phyloP scores from a whole-genome alignment of 2,888 invertebrate species.

The Clusia tigrina region DNA sequence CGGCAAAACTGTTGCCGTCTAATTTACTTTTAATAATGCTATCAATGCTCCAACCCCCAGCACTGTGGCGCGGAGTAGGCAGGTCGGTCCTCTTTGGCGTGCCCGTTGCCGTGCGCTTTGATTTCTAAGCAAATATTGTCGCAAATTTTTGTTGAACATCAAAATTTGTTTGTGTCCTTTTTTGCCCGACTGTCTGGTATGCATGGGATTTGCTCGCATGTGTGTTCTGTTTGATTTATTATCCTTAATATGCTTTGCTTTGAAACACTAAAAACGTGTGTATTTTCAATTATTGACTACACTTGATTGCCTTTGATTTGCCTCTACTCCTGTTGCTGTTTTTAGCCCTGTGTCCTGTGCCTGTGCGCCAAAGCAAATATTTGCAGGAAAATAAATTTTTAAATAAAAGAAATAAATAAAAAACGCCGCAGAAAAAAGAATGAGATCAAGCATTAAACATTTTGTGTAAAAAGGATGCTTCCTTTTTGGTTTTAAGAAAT shows the following conservation, averaged over 20 bases:
- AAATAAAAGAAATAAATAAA: constrained; percentile 30
- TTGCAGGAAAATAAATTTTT: constrained; percentile 20
- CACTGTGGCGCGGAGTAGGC: not conserved
- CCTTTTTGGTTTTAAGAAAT: not conserved
- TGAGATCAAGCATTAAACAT: too few relatives aligned
- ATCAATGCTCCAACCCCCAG: too few relatives aligned
- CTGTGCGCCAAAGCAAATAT: constrained; percentile 12
- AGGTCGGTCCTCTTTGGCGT: not conserved
- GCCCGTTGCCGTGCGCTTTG: not conserved
- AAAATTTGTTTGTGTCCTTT: not conserved
- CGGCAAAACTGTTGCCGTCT: not conserved
- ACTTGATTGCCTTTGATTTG: constrained; percentile 36
- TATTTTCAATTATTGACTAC: constrained; percentile 38
- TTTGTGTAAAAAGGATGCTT: not conserved
- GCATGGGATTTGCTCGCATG: not conserved
- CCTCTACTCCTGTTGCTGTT: too few relatives aligned
- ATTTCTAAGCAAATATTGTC: constrained; percentile 13
- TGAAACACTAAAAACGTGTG: constrained; percentile 27
- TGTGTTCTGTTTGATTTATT: not conserved
- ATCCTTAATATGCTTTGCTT: not conserved
- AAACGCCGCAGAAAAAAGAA: too few relatives aligned
- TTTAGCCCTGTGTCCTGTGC: too few relatives aligned
- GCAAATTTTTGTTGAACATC: not conserved
- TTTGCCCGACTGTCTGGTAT: not conserved
- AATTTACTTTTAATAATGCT: constrained; percentile 1